Conservation (phyloP, 2,113 vertebrate genomes). For the Daboia siamensis region DNA sequence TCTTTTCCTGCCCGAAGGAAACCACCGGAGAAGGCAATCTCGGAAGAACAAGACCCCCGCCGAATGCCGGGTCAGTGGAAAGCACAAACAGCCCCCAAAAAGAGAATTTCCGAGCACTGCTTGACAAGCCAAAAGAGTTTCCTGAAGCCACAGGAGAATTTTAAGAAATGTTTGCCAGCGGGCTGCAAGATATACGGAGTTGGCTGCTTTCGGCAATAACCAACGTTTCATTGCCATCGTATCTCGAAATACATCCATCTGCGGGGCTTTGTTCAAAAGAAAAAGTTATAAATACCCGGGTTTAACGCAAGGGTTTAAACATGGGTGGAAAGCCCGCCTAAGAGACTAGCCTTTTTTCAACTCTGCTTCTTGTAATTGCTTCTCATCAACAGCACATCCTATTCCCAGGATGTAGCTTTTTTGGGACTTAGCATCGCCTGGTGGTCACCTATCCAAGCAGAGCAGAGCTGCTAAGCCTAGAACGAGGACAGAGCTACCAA, state of each 20-base stretch:
- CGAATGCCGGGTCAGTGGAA: background rate
- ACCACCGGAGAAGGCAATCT: background rate
- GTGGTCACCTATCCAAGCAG: background rate
- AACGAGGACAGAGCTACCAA: background rate
- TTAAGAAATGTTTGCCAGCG: background rate
- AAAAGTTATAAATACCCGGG: background rate
- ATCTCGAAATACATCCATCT: background rate
- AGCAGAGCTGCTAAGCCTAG: background rate
- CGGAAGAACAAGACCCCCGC: background rate
- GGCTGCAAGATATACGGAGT: background rate
- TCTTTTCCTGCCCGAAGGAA: background rate
- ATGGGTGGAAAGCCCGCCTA: background rate
- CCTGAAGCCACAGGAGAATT: background rate
- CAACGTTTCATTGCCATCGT: background rate
- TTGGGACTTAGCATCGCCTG: background rate
- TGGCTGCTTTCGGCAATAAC: background rate
- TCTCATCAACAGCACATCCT: background rate
- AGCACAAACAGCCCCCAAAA: background rate
- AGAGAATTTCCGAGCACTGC: background rate
- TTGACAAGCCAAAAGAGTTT: background rate
- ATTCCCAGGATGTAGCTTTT: background rate
- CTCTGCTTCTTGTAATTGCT: background rate
- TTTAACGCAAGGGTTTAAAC: background rate
- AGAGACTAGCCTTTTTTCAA: background rate
- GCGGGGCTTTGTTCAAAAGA: background rate